Evolutionary conservation across 2,888 invertebrate species (phyloP), one percentile per base, ranked within the genome.

Genomic region (Cerastoderma edule): DNA sequence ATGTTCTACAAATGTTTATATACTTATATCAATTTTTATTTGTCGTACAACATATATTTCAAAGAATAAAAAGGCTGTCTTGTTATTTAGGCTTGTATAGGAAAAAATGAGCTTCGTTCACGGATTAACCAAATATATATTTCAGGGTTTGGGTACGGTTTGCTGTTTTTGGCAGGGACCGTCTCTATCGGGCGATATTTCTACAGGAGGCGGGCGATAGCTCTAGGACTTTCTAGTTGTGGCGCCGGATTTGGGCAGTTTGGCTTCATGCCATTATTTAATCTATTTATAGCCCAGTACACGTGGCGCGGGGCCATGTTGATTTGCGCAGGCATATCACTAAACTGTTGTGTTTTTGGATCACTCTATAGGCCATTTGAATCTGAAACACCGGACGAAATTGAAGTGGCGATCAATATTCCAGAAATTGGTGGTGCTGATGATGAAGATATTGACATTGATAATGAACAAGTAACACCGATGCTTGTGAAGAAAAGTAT

Each of bases 141-240:
- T 70, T 50, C 66, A 78, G 78, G 78, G 1, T 71, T 78, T 24
- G 78, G 78, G 22, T 74, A 54, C 39, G 78, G 78, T 5, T n/a
- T 78, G 8, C 35, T 72, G 32, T 78, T 64, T 65, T 27, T 78
- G 30, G 27, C 78, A 10, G 70, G 73, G 5, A 54, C 67, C 8
- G 78, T 78, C 4, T 33, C 65, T 0, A 44, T 78, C 4, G 71
- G 74, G 4, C 56, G 46, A 30, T 78, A 78, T 44, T 78, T 78
- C 33, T 27, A 48, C 35, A 67, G 32, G 24, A 65, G 66, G 16
- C 78, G 78, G 56, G 71, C 73, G n/a, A 39, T 70, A 19, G 78
- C 78, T 6, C 28, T 78, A 6, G 78, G 78, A 0, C 67, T 78
- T 8, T 56, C 67, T 2, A 35, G 53, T 22, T 78, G 73, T 56